Evolutionary conservation across 2,888 invertebrate species (phyloP).

Genomic region (Acleris emargana): DNA sequence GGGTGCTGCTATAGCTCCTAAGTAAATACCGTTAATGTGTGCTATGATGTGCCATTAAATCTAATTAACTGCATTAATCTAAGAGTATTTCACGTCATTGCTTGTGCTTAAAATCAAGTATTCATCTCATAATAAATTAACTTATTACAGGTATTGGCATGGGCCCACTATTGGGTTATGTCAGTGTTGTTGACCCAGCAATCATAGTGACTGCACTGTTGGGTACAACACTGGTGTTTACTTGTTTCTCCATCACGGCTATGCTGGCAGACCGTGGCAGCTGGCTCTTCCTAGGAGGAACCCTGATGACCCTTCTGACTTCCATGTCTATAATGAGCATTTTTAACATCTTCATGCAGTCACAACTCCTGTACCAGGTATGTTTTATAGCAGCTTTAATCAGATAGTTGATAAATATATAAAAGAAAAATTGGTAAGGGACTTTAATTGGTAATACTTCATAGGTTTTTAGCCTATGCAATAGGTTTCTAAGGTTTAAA

Average conservation of each 20-base stretch:
- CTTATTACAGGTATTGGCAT: slow-evolving; percentile 89
- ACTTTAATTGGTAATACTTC: too few species aligned
- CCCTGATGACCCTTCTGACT: slow-evolving; percentile 91
- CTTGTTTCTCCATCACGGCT: slow-evolving; percentile 94
- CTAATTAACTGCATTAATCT: too few species aligned
- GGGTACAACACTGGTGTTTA: slow-evolving; percentile 94
- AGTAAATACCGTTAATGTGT: too few species aligned
- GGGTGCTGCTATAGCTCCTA: too few species aligned
- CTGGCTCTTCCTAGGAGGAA: slow-evolving; percentile 95
- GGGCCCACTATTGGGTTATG: slow-evolving; percentile 93
- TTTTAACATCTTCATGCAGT: slow-evolving; percentile 94
- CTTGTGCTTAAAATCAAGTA: too few species aligned
- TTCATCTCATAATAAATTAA: neutral
- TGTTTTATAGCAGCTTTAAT: slow-evolving; percentile 45
- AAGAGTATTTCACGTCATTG: too few species aligned
- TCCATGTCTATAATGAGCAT: slow-evolving; percentile 91
- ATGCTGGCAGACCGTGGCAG: slow-evolving; percentile 93
- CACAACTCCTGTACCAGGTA: slow-evolving; percentile 90
- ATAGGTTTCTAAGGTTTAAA: too few species aligned
- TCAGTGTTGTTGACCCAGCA: slow-evolving; percentile 91
- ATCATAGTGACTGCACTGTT: slow-evolving; percentile 94
- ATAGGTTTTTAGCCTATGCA: too few species aligned
- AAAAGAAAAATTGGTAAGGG: too few species aligned
- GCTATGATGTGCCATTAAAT: too few species aligned
- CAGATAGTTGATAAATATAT: too few species aligned